Conservation (phyloP, 2,113 vertebrate genomes). For the Gadus chalcogrammus region DNA sequence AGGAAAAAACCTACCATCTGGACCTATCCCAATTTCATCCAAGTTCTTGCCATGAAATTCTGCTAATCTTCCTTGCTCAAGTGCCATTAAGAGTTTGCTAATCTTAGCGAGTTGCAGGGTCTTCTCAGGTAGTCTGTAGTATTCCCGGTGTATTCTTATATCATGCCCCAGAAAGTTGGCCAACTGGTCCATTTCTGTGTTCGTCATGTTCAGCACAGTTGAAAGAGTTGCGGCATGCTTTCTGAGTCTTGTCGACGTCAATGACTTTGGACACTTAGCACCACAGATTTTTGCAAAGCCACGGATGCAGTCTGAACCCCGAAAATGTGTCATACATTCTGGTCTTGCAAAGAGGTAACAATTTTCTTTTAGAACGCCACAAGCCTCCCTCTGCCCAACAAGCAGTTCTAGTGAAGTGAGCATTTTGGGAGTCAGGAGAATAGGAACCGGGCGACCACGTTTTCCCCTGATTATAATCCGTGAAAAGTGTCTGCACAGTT, state of each 20-base stretch:
- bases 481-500: neutral
- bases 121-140: neutral
- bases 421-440: slow-evolving; percentile 2
- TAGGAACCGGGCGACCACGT: neutral
- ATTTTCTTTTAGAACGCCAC: slow-evolving; percentile 4
- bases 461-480: neutral
- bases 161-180: neutral
- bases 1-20: too few species aligned
- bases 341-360: neutral
- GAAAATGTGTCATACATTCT: neutral
- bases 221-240: neutral
- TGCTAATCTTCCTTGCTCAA: neutral
- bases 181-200: neutral
- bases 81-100: neutral
- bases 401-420: slow-evolving; percentile 1
- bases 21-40: neutral
- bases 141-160: neutral
- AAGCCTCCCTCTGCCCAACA: slow-evolving; percentile 4
- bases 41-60: neutral
- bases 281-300: neutral
- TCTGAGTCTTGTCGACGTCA: neutral
- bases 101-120: neutral
- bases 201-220: neutral
- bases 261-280: neutral
- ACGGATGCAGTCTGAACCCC: neutral